A percentile compares a stretch with the other conserved stretches of the same genome.
Evolutionary conservation across 1,140 invertebrate genomes (phyloP).

Genomic region (Ganaspis sp.): DNA sequence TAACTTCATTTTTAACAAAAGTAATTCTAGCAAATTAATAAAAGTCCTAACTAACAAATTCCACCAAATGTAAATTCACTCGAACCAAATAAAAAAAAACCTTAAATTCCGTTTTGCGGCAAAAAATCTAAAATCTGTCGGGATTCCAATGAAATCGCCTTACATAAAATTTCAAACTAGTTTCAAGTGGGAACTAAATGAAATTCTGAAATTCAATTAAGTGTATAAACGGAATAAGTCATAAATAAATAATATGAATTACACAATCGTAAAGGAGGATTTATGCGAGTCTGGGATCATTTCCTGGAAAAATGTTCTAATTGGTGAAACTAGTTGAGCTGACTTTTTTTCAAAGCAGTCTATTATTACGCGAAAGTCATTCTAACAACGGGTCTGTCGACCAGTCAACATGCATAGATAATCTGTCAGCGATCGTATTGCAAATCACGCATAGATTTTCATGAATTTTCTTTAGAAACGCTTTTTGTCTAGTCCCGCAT

Average conservation of each 20-base stretch:
- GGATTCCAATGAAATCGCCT: no score
- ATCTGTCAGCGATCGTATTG: conserved; percentile 36
- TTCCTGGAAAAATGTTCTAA: conserved; percentile 3
- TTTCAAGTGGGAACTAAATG: background rate
- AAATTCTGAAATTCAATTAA: conserved; percentile 7
- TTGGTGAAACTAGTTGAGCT: conserved; percentile 1
- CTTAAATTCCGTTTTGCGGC: no score
- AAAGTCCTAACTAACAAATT: no score
- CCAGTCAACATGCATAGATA: background rate
- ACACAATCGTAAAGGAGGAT: background rate
- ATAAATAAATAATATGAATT: conserved; percentile 15
- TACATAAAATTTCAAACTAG: background rate
- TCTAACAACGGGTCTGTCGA: background rate
- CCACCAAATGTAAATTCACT: no score
- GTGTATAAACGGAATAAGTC: background rate
- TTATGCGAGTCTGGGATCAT: background rate
- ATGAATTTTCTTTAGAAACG: conserved; percentile 57
- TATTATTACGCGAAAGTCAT: conserved; percentile 18
- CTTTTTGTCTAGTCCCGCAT: conserved; percentile 35
- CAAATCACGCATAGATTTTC: conserved; percentile 64
- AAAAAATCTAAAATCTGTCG: no score
- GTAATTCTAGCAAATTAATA: no score
- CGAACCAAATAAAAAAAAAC: no score
- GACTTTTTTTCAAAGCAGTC: background rate
- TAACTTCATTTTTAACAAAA: no score